Percentiles rank a stretch among this genome's conserved stretches.
Conservation (phyloP, 1,140 invertebrate species). For the Diabrotica virgifera region DNA sequence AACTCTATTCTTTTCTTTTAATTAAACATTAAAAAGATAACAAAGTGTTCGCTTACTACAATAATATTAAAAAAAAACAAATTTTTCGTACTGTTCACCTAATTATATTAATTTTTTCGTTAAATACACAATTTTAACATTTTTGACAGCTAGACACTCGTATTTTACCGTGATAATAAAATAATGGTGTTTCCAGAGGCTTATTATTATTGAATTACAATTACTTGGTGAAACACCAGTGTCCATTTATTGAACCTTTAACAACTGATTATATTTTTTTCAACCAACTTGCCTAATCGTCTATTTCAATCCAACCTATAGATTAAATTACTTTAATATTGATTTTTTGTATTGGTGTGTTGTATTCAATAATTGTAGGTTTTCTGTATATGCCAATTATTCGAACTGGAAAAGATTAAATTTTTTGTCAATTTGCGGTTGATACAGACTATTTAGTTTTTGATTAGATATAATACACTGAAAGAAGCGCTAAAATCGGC, state of each 20-base stretch:
- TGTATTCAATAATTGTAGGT: slow-evolving; percentile 16
- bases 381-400: slow-evolving; percentile 14
- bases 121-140: neutral
- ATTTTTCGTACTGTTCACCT: no score
- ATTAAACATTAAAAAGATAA: no score
- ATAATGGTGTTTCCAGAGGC: neutral
- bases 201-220: slow-evolving; percentile 4
- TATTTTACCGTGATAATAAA: neutral
- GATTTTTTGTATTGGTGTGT: slow-evolving; percentile 17
- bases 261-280: neutral
- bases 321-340: neutral
- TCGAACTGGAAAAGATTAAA: slow-evolving; percentile 13
- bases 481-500: no score
- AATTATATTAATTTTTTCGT: neutral
- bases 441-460: no score
- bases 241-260: no score
- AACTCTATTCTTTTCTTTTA: no score
- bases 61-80: no score
- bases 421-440: no score
- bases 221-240: slow-evolving; percentile 1
- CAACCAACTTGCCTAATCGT: slow-evolving; percentile 5
- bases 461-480: no score
- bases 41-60: no score
- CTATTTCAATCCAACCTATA: slow-evolving; percentile 10
- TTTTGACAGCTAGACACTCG: neutral